phyloP scores from a whole-genome alignment of 2,797 vertebrate genomes.

The Mus minutoides region DNA sequence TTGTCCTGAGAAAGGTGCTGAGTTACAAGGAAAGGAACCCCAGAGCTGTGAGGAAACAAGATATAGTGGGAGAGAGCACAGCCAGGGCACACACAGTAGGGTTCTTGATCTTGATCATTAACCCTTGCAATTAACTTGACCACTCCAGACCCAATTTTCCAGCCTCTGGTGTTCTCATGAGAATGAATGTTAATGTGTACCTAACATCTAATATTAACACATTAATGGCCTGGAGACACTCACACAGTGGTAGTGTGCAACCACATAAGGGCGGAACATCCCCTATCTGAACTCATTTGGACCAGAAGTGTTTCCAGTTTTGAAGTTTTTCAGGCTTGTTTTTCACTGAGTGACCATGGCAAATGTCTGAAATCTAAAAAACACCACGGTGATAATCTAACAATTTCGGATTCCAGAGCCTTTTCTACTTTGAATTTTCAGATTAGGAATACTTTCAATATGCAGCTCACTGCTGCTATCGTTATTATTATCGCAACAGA shows the following conservation, averaged over 20 bases:
- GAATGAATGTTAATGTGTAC: accelerated
- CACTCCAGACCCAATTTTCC: not conserved
- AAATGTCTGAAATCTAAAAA: not conserved
- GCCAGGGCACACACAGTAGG: not conserved
- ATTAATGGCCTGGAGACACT: not conserved
- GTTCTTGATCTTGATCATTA: not conserved
- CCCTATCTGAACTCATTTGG: not conserved
- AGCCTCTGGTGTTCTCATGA: not conserved
- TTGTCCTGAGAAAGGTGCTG: too few species aligned
- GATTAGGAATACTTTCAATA: too few species aligned
- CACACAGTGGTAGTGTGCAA: not conserved
- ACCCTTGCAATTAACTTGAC: not conserved
- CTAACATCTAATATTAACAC: not conserved
- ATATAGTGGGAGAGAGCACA: not conserved
- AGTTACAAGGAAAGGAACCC: too few species aligned
- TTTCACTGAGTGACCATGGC: not conserved
- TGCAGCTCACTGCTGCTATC: accelerated
- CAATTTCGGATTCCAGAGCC: not conserved
- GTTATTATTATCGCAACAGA: not conserved
- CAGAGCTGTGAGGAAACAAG: not conserved
- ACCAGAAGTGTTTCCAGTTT: not conserved
- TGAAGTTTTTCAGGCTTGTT: not conserved
- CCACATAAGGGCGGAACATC: not conserved
- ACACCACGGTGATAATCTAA: too few species aligned
- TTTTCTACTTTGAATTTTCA: not conserved